Evolutionary conservation across 2,113 vertebrate genomes (phyloP).

Genomic region (Xenopus laevis): DNA sequence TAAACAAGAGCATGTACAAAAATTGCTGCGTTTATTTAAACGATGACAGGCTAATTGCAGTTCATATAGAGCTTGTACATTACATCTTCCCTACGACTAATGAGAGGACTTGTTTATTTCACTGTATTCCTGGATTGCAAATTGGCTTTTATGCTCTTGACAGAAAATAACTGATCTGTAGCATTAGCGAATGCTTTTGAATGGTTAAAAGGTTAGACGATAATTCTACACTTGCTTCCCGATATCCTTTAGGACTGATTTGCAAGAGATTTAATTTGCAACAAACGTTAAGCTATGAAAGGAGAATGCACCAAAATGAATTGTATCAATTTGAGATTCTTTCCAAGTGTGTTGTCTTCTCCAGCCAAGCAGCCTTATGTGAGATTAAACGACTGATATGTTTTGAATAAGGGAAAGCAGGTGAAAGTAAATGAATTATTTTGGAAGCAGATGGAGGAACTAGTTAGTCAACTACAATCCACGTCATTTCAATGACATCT

Average conservation of each 20-base stretch:
- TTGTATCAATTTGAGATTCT: neutral
- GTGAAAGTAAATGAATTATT: too few species aligned
- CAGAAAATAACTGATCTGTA: slow-evolving; percentile 39
- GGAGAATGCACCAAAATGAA: neutral
- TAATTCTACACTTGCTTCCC: neutral
- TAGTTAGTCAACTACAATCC: too few species aligned
- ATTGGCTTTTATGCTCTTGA: slow-evolving; percentile 40
- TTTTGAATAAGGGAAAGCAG: too few species aligned
- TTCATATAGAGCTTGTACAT: slow-evolving; percentile 42
- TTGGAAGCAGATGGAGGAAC: too few species aligned
- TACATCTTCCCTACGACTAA: slow-evolving; percentile 44
- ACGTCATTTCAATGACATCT: too few species aligned
- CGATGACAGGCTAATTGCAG: slow-evolving; percentile 47
- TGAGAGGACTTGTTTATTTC: slow-evolving; percentile 46
- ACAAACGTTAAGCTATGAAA: slow-evolving; percentile 32
- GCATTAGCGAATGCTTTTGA: slow-evolving; percentile 40
- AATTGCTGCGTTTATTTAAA: slow-evolving; percentile 47
- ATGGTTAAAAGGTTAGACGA: slow-evolving; percentile 43
- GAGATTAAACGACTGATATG: too few species aligned
- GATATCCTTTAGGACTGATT: slow-evolving; percentile 17
- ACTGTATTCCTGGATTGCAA: slow-evolving; percentile 40
- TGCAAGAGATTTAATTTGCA: slow-evolving; percentile 45
- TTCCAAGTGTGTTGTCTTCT: too few species aligned
- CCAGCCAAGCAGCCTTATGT: too few species aligned
- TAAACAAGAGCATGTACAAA: slow-evolving; percentile 51